These are phyloP conservation scores for Paralinhomoeus sp. DNA, from an alignment of 2,888 invertebrate species.

Conservation along the genomic window DNA sequence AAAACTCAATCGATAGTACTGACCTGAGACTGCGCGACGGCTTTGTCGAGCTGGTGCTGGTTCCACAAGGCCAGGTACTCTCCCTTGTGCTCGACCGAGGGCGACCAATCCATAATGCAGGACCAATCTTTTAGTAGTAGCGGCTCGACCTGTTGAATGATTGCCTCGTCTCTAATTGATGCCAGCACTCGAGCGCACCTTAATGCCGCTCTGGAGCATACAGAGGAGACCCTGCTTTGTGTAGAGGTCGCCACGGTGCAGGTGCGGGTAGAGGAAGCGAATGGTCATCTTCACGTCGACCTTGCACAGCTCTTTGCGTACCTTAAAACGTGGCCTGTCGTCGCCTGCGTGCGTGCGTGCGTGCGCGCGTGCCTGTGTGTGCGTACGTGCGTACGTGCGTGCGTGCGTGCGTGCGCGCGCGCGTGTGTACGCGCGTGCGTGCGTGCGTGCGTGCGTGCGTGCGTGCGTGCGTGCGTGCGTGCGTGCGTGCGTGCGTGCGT, in stretches of 20 bases:
- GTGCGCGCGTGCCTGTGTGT: too few relatives aligned
- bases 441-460: too few relatives aligned
- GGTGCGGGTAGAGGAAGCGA: conserved; percentile 24
- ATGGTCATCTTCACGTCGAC: conserved; percentile 26
- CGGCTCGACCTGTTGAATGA: conserved; percentile 16
- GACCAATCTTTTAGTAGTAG: conserved; percentile 25
- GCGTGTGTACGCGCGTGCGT: too few relatives aligned
- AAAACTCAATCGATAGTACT: too few relatives aligned
- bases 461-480: too few relatives aligned
- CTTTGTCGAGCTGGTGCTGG: conserved; percentile 21
- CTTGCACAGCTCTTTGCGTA: conserved; percentile 10
- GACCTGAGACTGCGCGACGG: conserved; percentile 24
- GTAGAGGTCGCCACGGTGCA: conserved; percentile 24
- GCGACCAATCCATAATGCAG: conserved; percentile 25
- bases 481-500: too few relatives aligned
- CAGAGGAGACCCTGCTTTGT: conserved; percentile 25
- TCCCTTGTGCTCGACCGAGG: conserved; percentile 23
- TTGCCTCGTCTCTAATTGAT: too few relatives aligned
- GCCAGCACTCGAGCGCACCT: conserved; percentile 5
- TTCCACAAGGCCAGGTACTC: conserved; percentile 25
- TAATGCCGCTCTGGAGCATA: conserved; percentile 22
- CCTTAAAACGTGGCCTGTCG: too few relatives aligned
- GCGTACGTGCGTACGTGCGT: too few relatives aligned
- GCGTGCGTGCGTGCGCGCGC: too few relatives aligned
- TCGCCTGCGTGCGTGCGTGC: too few relatives aligned